A percentile compares a stretch with the other conserved stretches of the same genome.
Conservation (phyloP, 2,113 vertebrate species). For the Micromys minutus region DNA sequence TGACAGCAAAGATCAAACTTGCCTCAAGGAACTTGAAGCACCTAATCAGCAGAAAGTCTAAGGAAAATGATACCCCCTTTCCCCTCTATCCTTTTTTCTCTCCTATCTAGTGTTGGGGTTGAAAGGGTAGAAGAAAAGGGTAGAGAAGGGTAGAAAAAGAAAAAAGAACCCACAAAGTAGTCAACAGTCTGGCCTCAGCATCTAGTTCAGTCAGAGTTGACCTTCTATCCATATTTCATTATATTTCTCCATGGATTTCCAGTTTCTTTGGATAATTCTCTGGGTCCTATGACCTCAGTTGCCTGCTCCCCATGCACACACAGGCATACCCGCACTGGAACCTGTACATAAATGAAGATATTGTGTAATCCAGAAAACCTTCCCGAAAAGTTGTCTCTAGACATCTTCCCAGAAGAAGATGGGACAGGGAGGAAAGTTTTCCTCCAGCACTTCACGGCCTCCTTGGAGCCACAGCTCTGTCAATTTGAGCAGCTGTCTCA, state of each 20-base stretch:
- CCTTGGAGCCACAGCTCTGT: neutral
- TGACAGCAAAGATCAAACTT: too few species aligned
- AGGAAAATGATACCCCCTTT: too few species aligned
- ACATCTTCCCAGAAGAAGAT: neutral
- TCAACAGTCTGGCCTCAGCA: too few species aligned
- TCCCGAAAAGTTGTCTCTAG: neutral
- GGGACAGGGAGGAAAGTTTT: neutral
- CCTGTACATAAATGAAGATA: neutral
- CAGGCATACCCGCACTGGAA: neutral
- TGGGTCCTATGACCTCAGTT: neutral
- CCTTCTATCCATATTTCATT: neutral
- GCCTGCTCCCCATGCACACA: neutral
- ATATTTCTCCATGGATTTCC: constrained; percentile 14
- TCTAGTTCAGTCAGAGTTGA: neutral
- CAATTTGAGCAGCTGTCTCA: neutral
- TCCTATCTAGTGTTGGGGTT: too few species aligned
- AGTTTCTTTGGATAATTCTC: neutral
- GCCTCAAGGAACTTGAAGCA: too few species aligned
- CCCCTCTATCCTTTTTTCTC: too few species aligned
- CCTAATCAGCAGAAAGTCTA: too few species aligned
- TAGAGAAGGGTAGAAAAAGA: too few species aligned
- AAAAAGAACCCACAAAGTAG: too few species aligned
- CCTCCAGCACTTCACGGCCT: neutral
- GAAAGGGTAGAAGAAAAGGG: too few species aligned
- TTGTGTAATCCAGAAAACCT: neutral